Conservation (phyloP, 2,113 vertebrate species). For the Lota lota region DNA sequence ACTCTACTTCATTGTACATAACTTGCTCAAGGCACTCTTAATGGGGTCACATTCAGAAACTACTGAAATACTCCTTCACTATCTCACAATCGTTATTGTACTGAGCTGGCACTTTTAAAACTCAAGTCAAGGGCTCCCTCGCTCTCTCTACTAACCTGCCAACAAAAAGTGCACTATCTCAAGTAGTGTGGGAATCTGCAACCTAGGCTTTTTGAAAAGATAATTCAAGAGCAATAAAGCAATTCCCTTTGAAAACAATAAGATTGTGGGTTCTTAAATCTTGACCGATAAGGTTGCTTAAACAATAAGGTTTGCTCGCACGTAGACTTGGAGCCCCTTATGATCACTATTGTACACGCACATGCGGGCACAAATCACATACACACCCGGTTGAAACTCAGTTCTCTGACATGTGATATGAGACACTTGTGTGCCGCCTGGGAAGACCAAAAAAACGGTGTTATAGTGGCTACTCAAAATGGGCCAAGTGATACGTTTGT, state of each 20-base stretch:
- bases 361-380: slow-evolving; percentile 2
- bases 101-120: slow-evolving; percentile 42
- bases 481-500: slow-evolving; percentile 50
- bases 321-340: slow-evolving; percentile 28
- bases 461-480: slow-evolving; percentile 46
- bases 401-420: slow-evolving; percentile 26
- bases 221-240: slow-evolving; percentile 58
- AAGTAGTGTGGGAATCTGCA: slow-evolving; percentile 48
- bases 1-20: slow-evolving; percentile 18
- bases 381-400: slow-evolving; percentile 28
- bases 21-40: slow-evolving; percentile 5
- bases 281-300: slow-evolving; percentile 47
- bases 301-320: slow-evolving; percentile 29
- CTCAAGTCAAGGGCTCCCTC: slow-evolving; percentile 23
- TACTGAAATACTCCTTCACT: slow-evolving; percentile 38
- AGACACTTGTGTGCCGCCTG: slow-evolving; percentile 37
- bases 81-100: slow-evolving; percentile 47
- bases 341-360: slow-evolving; percentile 9
- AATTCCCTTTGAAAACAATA: slow-evolving; percentile 62
- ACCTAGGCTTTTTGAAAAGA: slow-evolving; percentile 64
- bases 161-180: slow-evolving; percentile 44
- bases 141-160: slow-evolving; percentile 53
- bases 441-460: slow-evolving; percentile 24
- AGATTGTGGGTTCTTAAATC: slow-evolving; percentile 57
- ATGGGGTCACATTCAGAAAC: slow-evolving; percentile 26